phyloP scores from a whole-genome alignment of 2,888 invertebrate species.

The Epinotia bilunana region DNA sequence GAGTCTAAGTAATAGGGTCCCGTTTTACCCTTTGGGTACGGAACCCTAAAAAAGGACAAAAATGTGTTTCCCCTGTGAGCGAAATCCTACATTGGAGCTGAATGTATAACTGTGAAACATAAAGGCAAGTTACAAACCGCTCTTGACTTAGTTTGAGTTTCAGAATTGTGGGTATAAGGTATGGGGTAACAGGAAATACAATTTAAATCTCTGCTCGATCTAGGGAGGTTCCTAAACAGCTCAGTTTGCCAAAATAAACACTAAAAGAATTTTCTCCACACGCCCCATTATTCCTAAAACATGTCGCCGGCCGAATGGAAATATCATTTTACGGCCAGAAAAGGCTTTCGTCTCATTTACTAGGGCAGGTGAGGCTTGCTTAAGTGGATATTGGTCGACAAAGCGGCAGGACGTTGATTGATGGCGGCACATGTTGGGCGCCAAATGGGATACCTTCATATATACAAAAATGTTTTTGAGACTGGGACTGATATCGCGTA shows the following conservation, averaged over 20 bases:
- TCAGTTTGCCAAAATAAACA: neutral
- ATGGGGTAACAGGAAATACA: neutral
- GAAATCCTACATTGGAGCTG: no score
- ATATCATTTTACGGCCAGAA: constrained; percentile 48
- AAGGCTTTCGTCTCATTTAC: constrained; percentile 59
- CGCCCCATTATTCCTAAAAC: constrained; percentile 40
- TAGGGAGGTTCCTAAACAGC: no score
- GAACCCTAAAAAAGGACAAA: no score
- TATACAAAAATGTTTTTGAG: neutral
- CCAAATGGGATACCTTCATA: constrained; percentile 45
- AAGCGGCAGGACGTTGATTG: constrained; percentile 68
- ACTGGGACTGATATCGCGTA: neutral
- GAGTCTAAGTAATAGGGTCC: no score
- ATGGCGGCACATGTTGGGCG: constrained; percentile 58
- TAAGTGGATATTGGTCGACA: constrained; percentile 69
- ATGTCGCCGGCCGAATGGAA: constrained; percentile 37
- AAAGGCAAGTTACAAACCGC: no score
- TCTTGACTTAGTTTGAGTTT: no score
- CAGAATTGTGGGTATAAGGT: neutral
- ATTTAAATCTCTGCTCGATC: neutral
- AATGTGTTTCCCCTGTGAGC: no score
- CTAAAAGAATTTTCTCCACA: constrained; percentile 8
- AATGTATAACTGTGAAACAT: no score
- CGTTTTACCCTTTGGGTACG: no score
- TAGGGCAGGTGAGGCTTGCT: constrained; percentile 63